phyloP scores from a whole-genome alignment of 1,140 invertebrate genomes.

The Lethrus apterus region DNA sequence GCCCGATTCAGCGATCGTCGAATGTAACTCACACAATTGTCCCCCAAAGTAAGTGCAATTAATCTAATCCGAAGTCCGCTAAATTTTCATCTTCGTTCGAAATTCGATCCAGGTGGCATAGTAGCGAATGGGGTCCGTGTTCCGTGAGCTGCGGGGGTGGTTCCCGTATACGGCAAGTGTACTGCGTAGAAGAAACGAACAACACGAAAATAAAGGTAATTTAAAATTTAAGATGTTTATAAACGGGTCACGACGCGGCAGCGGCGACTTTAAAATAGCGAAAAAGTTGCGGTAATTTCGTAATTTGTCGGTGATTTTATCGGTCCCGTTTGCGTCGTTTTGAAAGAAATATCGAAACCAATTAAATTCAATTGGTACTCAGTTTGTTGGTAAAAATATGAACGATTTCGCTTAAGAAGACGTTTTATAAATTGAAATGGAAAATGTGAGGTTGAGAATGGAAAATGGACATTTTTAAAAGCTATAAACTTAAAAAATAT shows the following conservation, averaged over 20 bases:
- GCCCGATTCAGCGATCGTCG: slow-evolving; percentile 65
- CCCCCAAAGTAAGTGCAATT: slow-evolving; percentile 64
- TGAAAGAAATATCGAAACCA: no score
- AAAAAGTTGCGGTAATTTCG: neutral
- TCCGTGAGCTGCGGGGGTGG: slow-evolving; percentile 78
- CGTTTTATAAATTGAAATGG: no score
- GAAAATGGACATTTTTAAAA: no score
- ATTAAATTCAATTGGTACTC: no score
- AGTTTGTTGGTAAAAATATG: no score
- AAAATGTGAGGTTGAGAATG: no score
- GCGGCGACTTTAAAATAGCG: neutral
- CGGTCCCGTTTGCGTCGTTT: no score
- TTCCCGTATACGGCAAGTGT: slow-evolving; percentile 62
- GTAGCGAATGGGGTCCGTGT: slow-evolving; percentile 81
- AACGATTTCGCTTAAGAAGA: no score
- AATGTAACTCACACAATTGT: slow-evolving; percentile 80
- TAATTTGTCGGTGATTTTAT: neutral
- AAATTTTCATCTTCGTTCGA: no score
- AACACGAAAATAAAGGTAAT: slow-evolving; percentile 60
- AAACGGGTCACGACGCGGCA: neutral
- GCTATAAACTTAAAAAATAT: no score
- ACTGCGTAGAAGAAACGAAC: slow-evolving; percentile 71
- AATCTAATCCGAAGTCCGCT: no score
- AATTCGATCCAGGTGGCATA: slow-evolving; percentile 91
- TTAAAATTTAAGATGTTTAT: no score